phyloP scores from a whole-genome alignment of 1,140 invertebrate genomes.

The Propsilocerus akamusi region DNA sequence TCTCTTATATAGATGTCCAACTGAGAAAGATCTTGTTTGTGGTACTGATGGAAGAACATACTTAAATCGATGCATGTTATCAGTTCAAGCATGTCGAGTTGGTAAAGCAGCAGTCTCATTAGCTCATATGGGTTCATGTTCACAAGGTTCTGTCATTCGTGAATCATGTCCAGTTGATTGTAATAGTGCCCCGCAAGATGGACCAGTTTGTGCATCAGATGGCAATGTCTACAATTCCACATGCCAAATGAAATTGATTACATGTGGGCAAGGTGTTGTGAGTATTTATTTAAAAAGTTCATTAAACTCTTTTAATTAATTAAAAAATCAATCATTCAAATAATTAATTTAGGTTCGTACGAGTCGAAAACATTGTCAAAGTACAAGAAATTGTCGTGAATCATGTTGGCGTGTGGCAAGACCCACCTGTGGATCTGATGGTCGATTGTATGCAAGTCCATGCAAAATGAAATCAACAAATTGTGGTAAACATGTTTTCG shows the following conservation, averaged over 20 bases:
- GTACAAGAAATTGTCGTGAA: conserved; percentile 76
- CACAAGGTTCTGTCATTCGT: conserved; percentile 68
- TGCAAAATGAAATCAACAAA: conserved; percentile 86
- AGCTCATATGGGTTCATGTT: conserved; percentile 68
- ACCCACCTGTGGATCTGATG: conserved; percentile 83
- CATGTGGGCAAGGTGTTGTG: conserved; percentile 69
- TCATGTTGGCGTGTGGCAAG: conserved; percentile 75
- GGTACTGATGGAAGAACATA: conserved; percentile 80
- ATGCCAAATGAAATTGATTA: conserved; percentile 79
- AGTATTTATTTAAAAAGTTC: conserved; percentile 2
- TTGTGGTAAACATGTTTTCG: conserved; percentile 81
- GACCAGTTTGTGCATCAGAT: conserved; percentile 79
- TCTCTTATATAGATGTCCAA: conserved; percentile 45
- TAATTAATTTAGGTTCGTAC: conserved; percentile 36
- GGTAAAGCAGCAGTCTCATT: conserved; percentile 34
- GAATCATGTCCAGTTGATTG: conserved; percentile 79
- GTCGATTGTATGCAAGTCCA: conserved; percentile 74
- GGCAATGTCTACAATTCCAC: conserved; percentile 86
- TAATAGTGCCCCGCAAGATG: conserved; percentile 60
- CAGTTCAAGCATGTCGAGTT: conserved; percentile 47
- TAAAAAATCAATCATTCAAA: background rate
- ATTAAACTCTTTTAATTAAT: background rate
- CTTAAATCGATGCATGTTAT: conserved; percentile 74
- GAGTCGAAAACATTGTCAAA: conserved; percentile 74
- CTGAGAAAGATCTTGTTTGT: conserved; percentile 73